Evolutionary conservation across 2,113 vertebrate genomes (phyloP).

Genomic region (Xenopus laevis): DNA sequence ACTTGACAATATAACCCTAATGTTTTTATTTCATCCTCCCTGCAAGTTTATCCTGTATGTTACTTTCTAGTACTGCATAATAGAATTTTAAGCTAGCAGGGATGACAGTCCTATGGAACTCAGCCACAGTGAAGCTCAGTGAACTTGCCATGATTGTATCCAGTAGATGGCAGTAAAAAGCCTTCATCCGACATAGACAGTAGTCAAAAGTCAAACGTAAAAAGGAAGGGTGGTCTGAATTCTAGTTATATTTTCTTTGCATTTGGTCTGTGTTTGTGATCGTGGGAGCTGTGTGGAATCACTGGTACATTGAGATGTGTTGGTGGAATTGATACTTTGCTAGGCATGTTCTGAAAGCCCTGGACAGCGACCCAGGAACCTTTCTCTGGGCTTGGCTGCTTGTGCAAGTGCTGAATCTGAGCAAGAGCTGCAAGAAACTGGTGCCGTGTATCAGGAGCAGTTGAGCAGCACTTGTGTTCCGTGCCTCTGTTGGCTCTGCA

Average conservation of each 20-base stretch:
- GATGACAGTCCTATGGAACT: too few relatives aligned
- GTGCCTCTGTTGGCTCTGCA: not conserved
- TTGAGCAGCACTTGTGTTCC: conserved; percentile 16
- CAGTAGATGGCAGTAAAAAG: conserved; percentile 37
- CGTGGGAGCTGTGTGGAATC: conserved; percentile 15
- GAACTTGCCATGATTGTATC: not conserved
- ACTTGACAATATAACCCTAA: too few relatives aligned
- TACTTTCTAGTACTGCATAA: too few relatives aligned
- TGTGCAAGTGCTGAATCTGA: conserved; percentile 30
- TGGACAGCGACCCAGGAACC: conserved; percentile 16
- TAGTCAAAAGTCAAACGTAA: conserved; percentile 22
- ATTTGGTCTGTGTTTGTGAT: conserved; percentile 16
- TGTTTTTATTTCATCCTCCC: too few relatives aligned
- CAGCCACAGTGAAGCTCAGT: not conserved
- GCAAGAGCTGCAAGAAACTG: conserved; percentile 38
- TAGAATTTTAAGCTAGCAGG: too few relatives aligned
- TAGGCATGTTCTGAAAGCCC: not conserved
- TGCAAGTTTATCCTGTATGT: too few relatives aligned
- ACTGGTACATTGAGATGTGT: conserved; percentile 7
- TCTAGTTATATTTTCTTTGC: conserved; percentile 5
- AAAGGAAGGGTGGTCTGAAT: conserved; percentile 40
- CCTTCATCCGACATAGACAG: conserved; percentile 25
- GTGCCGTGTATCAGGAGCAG: conserved; percentile 35
- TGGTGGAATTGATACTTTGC: not conserved
- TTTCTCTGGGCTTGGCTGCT: not conserved